Percentiles rank a stretch among this genome's conserved stretches.
phyloP scores from a whole-genome alignment of 2,113 vertebrate species.

The Eonycteris spelaea region DNA sequence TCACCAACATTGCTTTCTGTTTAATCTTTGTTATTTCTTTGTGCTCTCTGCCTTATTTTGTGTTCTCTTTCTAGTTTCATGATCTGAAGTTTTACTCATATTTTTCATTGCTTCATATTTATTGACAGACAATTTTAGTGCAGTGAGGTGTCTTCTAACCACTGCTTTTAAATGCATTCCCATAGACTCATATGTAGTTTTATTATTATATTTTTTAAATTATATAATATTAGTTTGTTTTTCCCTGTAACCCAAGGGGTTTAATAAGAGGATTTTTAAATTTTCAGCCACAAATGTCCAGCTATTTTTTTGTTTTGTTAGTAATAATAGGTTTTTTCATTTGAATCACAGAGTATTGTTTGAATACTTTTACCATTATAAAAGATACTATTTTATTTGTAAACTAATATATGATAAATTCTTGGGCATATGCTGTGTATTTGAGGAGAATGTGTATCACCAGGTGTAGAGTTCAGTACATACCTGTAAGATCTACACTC shows the following conservation, averaged over 20 bases:
- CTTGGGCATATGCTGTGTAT: background rate
- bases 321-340: background rate
- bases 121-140: too few species aligned
- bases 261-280: background rate
- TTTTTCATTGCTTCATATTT: background rate
- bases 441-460: background rate
- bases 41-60: background rate
- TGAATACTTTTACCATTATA: background rate
- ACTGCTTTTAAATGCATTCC: background rate
- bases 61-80: background rate
- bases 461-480: background rate
- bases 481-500: background rate
- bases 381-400: background rate
- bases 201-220: background rate
- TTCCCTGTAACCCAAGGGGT: background rate
- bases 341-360: background rate
- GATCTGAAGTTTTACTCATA: background rate
- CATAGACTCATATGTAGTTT: background rate
- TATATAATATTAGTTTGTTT: background rate
- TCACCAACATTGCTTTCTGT: background rate
- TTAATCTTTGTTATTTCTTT: background rate
- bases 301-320: background rate
- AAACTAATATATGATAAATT: background rate
- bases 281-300: background rate
- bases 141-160: background rate